Evolutionary conservation across 2,113 vertebrate genomes (phyloP).

Genomic region (Prunella fulvescens): DNA sequence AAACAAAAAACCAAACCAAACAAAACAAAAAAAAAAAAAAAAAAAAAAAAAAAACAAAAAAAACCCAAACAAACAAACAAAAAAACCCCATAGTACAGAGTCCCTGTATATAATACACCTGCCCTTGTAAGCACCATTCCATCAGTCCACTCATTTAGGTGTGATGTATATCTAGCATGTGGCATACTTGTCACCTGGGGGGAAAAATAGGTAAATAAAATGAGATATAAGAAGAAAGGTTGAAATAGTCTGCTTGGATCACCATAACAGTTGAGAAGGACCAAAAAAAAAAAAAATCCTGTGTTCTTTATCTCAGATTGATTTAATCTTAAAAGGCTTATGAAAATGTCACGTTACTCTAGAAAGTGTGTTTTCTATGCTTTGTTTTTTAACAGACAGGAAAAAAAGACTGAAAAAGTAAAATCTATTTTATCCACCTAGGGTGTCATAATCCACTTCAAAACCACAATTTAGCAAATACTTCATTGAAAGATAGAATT

Average conservation of each 20-base stretch:
- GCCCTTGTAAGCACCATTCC: background rate
- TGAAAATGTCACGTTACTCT: background rate
- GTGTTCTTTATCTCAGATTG: background rate
- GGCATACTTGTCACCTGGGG: background rate
- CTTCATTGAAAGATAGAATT: conserved; percentile 67
- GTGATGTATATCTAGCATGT: background rate
- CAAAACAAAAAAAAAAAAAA: background rate
- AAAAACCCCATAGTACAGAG: background rate
- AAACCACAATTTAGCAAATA: conserved; percentile 61
- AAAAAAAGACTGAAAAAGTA: conserved; percentile 40
- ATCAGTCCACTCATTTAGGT: conserved; percentile 38
- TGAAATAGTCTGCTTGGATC: background rate
- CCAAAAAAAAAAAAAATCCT: background rate
- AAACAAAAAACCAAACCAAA: no score
- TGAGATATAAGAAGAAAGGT: background rate
- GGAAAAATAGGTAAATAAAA: background rate
- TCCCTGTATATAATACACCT: conserved; percentile 9
- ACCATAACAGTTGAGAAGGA: background rate
- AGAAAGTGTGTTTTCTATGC: conserved; percentile 21
- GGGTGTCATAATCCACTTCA: conserved; percentile 61
- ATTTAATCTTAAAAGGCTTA: background rate
- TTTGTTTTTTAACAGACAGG: conserved; percentile 61
- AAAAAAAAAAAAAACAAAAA: no score
- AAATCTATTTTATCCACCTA: conserved; percentile 67
- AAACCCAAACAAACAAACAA: background rate